Evolutionary conservation across 2,113 vertebrate genomes (phyloP).

Genomic region (Ceyx margarethae): DNA sequence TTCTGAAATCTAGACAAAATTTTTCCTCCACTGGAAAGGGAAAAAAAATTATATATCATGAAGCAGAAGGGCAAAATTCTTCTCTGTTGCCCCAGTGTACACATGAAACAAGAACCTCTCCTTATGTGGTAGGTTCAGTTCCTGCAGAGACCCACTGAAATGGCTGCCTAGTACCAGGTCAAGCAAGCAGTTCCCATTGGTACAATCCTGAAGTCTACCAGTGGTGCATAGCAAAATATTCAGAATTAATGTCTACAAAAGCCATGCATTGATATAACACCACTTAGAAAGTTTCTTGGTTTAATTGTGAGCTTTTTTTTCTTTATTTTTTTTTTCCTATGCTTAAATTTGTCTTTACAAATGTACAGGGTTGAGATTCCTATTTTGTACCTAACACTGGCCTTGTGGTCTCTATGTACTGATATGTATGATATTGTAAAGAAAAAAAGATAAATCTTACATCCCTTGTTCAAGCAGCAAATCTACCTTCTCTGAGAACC

Average conservation of each 20-base stretch:
- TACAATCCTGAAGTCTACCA: neutral
- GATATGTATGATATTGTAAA: neutral
- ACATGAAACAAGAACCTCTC: neutral
- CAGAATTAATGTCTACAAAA: neutral
- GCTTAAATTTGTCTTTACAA: neutral
- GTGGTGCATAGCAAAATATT: neutral
- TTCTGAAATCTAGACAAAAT: neutral
- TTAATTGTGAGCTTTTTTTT: neutral
- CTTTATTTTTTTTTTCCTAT: neutral
- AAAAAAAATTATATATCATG: neutral
- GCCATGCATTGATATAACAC: neutral
- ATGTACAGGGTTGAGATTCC: neutral
- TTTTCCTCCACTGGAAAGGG: neutral
- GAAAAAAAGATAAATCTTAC: neutral
- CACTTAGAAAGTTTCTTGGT: neutral
- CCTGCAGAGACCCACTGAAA: rapidly evolving
- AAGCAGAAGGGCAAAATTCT: neutral
- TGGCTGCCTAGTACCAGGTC: neutral
- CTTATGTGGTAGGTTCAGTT: rapidly evolving
- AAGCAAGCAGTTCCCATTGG: neutral
- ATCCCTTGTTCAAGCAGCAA: neutral
- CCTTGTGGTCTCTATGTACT: neutral
- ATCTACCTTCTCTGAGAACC: neutral
- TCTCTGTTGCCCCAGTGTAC: neutral
- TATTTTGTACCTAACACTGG: neutral